Base-by-base conservation (phyloP, 2,113 vertebrate species). In the Oncorhynchus kisutch region DNA sequence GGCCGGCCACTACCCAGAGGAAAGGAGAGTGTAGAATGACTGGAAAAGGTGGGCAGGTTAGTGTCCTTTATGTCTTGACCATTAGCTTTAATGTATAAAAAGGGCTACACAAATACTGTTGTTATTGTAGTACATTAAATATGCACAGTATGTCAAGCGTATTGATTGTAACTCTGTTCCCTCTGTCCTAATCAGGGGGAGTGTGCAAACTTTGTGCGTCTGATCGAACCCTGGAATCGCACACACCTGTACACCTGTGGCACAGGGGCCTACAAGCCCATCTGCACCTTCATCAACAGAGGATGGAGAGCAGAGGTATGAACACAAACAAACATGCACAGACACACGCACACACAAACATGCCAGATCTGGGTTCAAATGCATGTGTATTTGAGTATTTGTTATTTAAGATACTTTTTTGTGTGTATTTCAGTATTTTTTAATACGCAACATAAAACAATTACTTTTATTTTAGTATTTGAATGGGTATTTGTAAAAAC, bases 211-310 rank as follows among this genome's bases (percentile, higher is more conserved):
- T 93, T 91, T 76, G 79, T 93, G 16, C 89, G 92, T 6, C 83
- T 93, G 67, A 91, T 92, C 14, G 86, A 92, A 66, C 90, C 91
- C 0, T 85, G 90, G 87, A 93, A 93, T 82, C 85, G 91, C 9
- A 93, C 92, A 7, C 92, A 93, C 74, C 86, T 93, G 70, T 93
- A 92, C 25, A 86, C 87, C 4, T 93, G 92, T 39, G 92, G 92
- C 74, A 93, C 92, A 0, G 92, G 92, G 11, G 92, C 92, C 25
- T 93, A 90, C 78, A 89, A 84, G 60, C 92, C 92, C 39, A 78
- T 92, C 54, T 93, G 92, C 60, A 89, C 83, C 64, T 91, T 91
- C 62, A 80, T 93, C 80, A 90, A 92, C 79, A 80, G 91, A 59
- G 92, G 92, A 22, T 92, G 92, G 91, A 88, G 87, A 68, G 90